Conservation (phyloP, 1,140 invertebrate species). For the Pseudoatta argentina region DNA sequence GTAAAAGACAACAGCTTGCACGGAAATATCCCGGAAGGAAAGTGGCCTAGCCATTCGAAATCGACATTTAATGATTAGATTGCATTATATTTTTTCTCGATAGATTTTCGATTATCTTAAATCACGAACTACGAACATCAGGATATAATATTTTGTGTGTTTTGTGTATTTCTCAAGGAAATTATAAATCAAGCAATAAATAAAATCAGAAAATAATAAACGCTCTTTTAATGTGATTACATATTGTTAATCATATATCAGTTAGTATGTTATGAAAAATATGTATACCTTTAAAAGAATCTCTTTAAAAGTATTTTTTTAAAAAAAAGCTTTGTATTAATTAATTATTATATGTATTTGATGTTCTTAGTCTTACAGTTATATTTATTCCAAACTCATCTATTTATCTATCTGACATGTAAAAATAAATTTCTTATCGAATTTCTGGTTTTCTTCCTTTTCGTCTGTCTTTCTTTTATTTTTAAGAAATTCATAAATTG, state of each 20-base stretch:
- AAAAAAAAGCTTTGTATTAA: background rate
- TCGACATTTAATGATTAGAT: constrained; percentile 29
- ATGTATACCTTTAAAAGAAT: background rate
- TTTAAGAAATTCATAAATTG: constrained; percentile 16
- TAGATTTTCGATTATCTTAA: background rate
- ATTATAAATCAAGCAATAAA: background rate
- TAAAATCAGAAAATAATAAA: background rate
- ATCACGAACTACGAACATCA: background rate
- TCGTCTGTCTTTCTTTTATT: background rate
- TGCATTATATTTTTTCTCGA: background rate
- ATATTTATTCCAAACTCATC: background rate
- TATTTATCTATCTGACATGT: background rate
- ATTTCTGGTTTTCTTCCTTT: background rate
- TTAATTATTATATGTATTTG: background rate
- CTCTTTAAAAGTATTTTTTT: background rate
- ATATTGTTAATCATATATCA: background rate
- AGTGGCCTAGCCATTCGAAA: constrained; percentile 5
- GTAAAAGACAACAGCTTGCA: constrained; percentile 11
- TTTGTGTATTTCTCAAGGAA: background rate
- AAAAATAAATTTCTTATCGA: background rate
- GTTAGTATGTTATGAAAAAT: background rate
- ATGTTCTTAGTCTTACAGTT: background rate
- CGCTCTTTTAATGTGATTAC: background rate
- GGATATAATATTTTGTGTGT: background rate
- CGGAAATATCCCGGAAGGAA: background rate